These are phyloP conservation scores for Schizaphis graminum DNA, from an alignment of 2,888 invertebrate species.

Conservation along the genomic window DNA sequence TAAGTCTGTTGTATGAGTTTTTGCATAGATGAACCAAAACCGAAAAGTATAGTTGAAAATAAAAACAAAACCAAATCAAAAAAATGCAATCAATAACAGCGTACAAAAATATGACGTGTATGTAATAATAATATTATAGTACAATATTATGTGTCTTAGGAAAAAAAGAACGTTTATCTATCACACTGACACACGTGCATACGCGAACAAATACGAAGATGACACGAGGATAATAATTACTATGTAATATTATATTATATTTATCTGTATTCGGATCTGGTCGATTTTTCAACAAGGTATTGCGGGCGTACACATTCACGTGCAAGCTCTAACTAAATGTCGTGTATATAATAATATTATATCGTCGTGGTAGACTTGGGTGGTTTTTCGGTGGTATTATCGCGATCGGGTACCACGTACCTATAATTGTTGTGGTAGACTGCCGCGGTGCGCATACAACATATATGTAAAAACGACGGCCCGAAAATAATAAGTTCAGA, in stretches of 20 bases:
- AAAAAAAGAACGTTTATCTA: not conserved
- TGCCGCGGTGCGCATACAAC: not conserved
- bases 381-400: not conserved
- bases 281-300: not conserved
- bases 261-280: not conserved
- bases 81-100: not conserved
- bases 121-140: not conserved
- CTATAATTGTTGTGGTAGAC: slow-evolving; percentile 1
- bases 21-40: slow-evolving; percentile 42
- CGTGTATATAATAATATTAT: not conserved
- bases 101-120: not conserved
- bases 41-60: not conserved
- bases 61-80: not conserved
- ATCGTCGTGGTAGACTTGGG: not conserved
- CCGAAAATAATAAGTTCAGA: not conserved
- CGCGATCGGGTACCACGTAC: not conserved
- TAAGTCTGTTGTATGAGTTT: slow-evolving; percentile 45
- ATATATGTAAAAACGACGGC: not conserved
- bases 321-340: not conserved
- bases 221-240: not conserved
- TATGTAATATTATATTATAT: not conserved
- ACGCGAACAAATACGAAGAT: not conserved
- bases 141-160: not conserved
- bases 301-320: not conserved
- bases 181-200: not conserved